Percentiles rank a stretch among this genome's conserved stretches.
phyloP scores from a whole-genome alignment of 2,797 vertebrate species.

The Squalus acanthias region DNA sequence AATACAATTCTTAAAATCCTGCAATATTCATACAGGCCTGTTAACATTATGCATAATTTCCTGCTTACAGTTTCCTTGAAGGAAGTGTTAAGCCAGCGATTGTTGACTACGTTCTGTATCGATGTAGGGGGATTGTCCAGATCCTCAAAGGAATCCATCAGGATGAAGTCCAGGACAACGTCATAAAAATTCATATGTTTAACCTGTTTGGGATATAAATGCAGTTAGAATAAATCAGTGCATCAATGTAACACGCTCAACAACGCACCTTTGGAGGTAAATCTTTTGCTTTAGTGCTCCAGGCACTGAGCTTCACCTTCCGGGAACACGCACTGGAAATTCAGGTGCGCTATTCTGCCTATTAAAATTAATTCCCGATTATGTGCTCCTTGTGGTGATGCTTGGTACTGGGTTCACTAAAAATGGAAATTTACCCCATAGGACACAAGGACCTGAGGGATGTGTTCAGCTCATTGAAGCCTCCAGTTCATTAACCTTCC shows the following conservation, averaged over 20 bases:
- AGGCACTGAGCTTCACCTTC: neutral
- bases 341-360: neutral
- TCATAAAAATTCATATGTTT: slow-evolving; percentile 95
- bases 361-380: neutral
- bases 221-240: neutral
- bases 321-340: neutral
- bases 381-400: neutral
- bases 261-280: neutral
- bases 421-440: neutral
- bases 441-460: neutral
- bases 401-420: neutral
- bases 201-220: slow-evolving; percentile 61
- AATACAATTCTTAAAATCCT: neutral
- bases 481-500: neutral
- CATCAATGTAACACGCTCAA: neutral
- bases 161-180: slow-evolving; percentile 91
- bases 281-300: neutral
- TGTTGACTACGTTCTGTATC: slow-evolving; percentile 92
- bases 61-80: slow-evolving; percentile 91
- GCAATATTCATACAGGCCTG: neutral
- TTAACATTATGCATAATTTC: neutral
- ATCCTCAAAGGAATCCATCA: slow-evolving; percentile 98
- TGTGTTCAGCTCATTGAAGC: neutral
- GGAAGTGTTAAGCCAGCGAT: slow-evolving; percentile 91
- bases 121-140: slow-evolving; percentile 92